Evolutionary conservation across 2,797 vertebrate species (phyloP).

Genomic region (Columba guinea): DNA sequence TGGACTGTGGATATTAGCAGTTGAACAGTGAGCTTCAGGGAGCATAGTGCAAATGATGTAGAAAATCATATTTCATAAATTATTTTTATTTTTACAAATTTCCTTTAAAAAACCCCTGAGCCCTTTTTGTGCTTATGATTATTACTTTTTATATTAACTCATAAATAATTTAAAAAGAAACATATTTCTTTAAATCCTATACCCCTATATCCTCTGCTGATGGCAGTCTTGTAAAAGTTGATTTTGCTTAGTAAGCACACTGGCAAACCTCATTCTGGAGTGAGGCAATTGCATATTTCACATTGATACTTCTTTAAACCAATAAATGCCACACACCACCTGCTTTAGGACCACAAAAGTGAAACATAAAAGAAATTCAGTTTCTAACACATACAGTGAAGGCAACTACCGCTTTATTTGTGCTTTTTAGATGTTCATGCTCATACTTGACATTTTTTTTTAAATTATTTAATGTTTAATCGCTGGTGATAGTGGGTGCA

Average conservation of each 20-base stretch:
- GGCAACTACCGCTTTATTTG: not conserved
- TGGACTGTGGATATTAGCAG: not conserved
- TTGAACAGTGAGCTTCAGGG: not conserved
- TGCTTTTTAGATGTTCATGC: not conserved
- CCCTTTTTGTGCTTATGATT: not conserved
- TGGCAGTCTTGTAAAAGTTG: not conserved
- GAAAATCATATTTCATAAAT: not conserved
- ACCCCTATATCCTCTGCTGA: not conserved
- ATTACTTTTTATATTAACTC: not conserved
- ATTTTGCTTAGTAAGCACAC: not conserved
- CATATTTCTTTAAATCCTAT: not conserved
- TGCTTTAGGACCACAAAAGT: not conserved
- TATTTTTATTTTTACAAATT: not conserved
- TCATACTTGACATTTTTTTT: not conserved
- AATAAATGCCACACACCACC: not conserved
- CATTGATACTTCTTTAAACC: not conserved
- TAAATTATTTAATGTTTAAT: not conserved
- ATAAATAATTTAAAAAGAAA: not conserved
- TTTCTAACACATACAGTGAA: not conserved
- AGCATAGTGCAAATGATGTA: not conserved
- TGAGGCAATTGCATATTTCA: not conserved
- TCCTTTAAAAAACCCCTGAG: not conserved
- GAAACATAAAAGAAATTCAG: not conserved
- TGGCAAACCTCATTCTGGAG: conserved; percentile 1
- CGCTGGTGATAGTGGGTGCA: not conserved